phyloP scores from a whole-genome alignment of 2,113 vertebrate species.

The Peromyscus californicus region DNA sequence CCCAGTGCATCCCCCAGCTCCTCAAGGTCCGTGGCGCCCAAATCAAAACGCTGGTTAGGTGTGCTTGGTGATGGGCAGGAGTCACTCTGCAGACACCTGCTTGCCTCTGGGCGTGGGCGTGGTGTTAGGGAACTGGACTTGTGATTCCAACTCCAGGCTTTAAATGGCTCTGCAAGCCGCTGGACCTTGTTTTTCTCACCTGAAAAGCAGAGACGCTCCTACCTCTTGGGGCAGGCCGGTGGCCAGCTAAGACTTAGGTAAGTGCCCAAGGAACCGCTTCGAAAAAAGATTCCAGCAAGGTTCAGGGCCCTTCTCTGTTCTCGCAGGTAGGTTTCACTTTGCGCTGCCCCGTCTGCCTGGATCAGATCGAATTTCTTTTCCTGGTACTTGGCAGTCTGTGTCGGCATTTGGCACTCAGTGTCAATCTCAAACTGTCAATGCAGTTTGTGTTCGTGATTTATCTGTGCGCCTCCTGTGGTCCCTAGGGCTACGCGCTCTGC shows the following conservation, averaged over 20 bases:
- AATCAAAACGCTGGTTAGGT: not conserved
- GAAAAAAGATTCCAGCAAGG: not conserved
- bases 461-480: not conserved
- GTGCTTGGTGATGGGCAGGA: not conserved
- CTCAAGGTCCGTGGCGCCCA: not conserved
- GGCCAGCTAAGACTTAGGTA: not conserved
- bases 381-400: conserved; percentile 35
- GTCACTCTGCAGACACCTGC: not conserved
- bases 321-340: not conserved
- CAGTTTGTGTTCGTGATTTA: conserved; percentile 54
- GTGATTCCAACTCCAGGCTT: not conserved
- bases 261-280: not conserved
- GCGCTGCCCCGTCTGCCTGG: not conserved
- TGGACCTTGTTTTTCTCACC: not conserved
- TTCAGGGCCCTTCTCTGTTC: not conserved
- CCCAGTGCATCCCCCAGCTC: rapidly evolving
- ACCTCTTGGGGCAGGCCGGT: not conserved
- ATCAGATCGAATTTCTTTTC: conserved; percentile 25
- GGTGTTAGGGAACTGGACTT: not conserved
- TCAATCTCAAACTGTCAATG: not conserved
- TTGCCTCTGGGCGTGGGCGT: not conserved
- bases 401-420: conserved; percentile 18
- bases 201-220: not conserved
- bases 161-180: not conserved
- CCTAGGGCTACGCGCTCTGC: not conserved